phyloP scores from a whole-genome alignment of 1,140 invertebrate genomes.

The Polypedilum vanderplanki region DNA sequence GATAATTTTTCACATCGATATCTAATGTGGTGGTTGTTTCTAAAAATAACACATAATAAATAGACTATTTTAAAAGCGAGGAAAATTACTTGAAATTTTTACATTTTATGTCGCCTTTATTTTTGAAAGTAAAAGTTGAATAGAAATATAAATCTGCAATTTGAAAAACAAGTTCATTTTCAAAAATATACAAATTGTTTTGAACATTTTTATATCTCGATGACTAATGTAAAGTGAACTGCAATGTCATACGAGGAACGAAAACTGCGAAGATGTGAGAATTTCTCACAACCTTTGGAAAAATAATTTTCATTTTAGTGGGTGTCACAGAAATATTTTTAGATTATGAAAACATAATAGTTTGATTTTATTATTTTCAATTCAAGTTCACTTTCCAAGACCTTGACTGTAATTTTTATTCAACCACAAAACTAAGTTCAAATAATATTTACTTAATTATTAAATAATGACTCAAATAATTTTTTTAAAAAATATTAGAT shows the following conservation, averaged over 20 bases:
- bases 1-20: slow-evolving; percentile 7
- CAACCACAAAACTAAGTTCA: too few species aligned
- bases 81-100: too few species aligned
- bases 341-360: neutral
- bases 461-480: too few species aligned
- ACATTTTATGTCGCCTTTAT: too few species aligned
- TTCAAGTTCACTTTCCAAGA: neutral
- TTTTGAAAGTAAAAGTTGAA: too few species aligned
- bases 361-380: neutral
- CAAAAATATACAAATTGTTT: too few species aligned
- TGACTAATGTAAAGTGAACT: neutral
- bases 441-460: too few species aligned
- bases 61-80: slow-evolving; percentile 9
- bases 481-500: too few species aligned
- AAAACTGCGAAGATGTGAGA: neutral
- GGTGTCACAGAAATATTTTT: neutral
- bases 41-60: slow-evolving; percentile 6
- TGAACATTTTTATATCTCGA: too few species aligned
- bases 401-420: neutral
- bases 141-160: too few species aligned
- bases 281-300: neutral
- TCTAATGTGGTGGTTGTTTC: slow-evolving; percentile 3
- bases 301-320: neutral
- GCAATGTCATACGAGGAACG: neutral
- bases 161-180: too few species aligned